Evolutionary conservation across 2,113 vertebrate species (phyloP), one percentile per base, ranked within the genome.

Genomic region (Syngnathus floridae): DNA sequence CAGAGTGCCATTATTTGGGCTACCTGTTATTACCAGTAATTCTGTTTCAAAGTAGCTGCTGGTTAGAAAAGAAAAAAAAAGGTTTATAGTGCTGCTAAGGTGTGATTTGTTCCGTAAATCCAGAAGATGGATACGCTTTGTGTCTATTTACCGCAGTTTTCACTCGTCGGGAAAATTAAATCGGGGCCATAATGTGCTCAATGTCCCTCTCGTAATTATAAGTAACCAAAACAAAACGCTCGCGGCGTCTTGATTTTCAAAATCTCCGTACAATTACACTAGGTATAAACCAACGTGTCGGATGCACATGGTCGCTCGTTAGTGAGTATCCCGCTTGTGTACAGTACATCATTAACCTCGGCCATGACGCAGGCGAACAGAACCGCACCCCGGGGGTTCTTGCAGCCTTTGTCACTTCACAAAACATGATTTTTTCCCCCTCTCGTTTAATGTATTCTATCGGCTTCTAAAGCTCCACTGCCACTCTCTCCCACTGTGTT

Each of bases 331-430:
- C 68, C 49, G 63, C 86, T 85, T 85, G 73, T 88, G 88, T 86
- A 82, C 84, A 84, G 87, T 87, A 82, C 84, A 84, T 84, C 86
- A 87, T 90, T 90, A 91, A 91, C 90, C 89, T 90, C 89, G 89
- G 77, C 87, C 86, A 88, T 88, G 87, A 89, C 64, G 66, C 80
- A 81, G 82, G 63, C 79, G 85, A 85, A 85, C 82, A 83, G 72
- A 31, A 82, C 79, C 74, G 82, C 82, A 80, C 77, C 88, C 82
- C 66, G 74, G 76, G 26, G 89, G 88, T 87, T 70, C 75, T 59
- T 1, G 48, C 75, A 86, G 83, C 86, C 87, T 87, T 90, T 89
- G 86, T 85, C 84, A 78, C 86, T 86, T 84, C 87, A 83, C 75
- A 72, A 82, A 67, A 71, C 82, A 80, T 41, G 52, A 19, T 35